Evolutionary conservation across 2,113 vertebrate genomes (phyloP).

Genomic region (Gallinago media): DNA sequence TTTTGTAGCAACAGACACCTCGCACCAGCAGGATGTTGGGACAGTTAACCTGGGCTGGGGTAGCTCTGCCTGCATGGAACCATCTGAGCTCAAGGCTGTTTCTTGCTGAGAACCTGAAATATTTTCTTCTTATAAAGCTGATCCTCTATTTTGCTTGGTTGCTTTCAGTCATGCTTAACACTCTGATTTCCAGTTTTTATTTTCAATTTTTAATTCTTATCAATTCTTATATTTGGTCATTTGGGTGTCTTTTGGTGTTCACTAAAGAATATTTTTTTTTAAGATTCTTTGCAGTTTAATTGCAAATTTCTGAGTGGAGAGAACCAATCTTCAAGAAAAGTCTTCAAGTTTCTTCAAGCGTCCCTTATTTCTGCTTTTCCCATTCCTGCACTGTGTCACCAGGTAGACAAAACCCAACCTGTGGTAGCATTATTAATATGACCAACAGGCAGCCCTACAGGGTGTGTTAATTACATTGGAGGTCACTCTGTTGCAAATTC

Average conservation of each 20-base stretch:
- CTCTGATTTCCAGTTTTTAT: neutral
- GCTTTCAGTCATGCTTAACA: neutral
- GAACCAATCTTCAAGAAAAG: neutral
- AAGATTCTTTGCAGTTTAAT: neutral
- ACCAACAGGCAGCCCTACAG: neutral
- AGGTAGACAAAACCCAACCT: neutral
- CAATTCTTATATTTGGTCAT: neutral
- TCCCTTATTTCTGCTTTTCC: neutral
- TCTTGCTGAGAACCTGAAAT: neutral
- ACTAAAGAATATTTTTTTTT: neutral
- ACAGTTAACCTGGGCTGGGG: neutral
- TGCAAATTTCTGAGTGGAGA: neutral
- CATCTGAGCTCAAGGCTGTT: neutral
- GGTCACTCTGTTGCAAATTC: neutral
- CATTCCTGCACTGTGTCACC: neutral
- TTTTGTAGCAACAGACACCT: neutral
- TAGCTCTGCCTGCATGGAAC: neutral
- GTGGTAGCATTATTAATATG: neutral
- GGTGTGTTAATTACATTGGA: neutral
- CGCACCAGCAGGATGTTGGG: neutral
- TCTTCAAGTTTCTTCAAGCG: neutral
- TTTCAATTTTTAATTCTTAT: neutral
- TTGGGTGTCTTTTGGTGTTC: neutral
- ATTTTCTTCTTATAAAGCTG: neutral
- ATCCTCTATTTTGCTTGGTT: neutral